Percentiles rank a stretch among this genome's conserved stretches.
These are phyloP conservation scores for Drosophila simulans DNA, from an alignment of 1,140 invertebrate species.

Conservation along the genomic window DNA sequence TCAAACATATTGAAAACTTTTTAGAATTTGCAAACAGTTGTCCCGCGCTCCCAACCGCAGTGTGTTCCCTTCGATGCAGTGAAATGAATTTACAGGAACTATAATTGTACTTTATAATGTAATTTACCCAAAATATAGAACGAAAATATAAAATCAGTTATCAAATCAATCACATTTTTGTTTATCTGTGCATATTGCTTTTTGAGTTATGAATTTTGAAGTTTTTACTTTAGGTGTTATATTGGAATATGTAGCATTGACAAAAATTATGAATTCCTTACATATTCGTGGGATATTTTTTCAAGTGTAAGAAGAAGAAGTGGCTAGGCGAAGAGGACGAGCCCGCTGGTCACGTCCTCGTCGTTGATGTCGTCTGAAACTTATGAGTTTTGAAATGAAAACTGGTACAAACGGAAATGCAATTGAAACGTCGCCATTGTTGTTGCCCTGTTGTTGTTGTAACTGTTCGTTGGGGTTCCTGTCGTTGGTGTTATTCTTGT, in stretches of 20 bases:
- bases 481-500: constrained; percentile 1
- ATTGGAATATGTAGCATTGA: too few relatives aligned
- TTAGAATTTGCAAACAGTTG: constrained; percentile 79
- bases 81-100: not conserved
- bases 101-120: not conserved
- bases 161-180: not conserved
- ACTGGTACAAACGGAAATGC: constrained; percentile 82
- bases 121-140: not conserved
- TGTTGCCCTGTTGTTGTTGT: constrained; percentile 38
- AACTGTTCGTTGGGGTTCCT: not conserved
- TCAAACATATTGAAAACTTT: constrained; percentile 79
- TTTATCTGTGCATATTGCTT: not conserved
- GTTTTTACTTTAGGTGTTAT: too few relatives aligned
- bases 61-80: constrained; percentile 15
- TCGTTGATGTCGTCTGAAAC: constrained; percentile 71
- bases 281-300: not conserved
- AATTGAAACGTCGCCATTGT: constrained; percentile 82
- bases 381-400: constrained; percentile 83
- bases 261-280: too few relatives aligned
- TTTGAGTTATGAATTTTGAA: too few relatives aligned
- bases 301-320: constrained; percentile 19
- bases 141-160: not conserved
- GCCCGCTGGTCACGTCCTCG: constrained; percentile 71
- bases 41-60: constrained; percentile 68
- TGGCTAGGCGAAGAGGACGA: constrained; percentile 18